Conservation (phyloP, 2,888 invertebrate species). For the Agrotis exclamationis region DNA sequence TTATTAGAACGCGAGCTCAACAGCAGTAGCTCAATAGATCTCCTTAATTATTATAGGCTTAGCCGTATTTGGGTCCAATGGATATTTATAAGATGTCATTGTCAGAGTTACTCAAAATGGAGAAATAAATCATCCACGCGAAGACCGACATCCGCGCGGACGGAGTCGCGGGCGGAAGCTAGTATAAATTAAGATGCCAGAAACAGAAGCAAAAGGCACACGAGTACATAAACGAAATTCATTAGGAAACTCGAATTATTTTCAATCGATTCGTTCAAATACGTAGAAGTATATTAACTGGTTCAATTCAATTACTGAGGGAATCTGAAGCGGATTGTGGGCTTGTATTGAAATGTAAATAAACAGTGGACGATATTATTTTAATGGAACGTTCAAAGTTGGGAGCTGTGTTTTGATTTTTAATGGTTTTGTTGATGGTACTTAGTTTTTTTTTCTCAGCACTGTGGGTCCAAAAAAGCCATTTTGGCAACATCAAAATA, state of each 20-base stretch:
- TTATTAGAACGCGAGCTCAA: too few relatives aligned
- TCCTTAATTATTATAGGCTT: too few relatives aligned
- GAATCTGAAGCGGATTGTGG: slow-evolving; percentile 30
- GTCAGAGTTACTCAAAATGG: too few relatives aligned
- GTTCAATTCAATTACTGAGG: slow-evolving; percentile 49
- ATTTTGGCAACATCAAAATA: too few relatives aligned
- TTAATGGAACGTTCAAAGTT: slow-evolving; percentile 6
- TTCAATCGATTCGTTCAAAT: slow-evolving; percentile 45
- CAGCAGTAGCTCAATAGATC: too few relatives aligned
- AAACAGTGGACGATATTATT: slow-evolving; percentile 24
- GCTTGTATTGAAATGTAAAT: slow-evolving; percentile 41
- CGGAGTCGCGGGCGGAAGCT: too few relatives aligned
- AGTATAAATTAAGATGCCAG: background rate
- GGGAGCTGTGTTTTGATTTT: slow-evolving; percentile 1
- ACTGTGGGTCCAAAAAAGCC: too few relatives aligned
- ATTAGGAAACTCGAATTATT: slow-evolving; percentile 30
- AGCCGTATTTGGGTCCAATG: too few relatives aligned
- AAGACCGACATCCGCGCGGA: too few relatives aligned
- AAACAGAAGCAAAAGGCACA: background rate
- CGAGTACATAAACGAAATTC: slow-evolving; percentile 27
- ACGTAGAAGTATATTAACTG: slow-evolving; percentile 50
- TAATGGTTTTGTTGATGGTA: background rate
- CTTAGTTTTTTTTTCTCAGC: background rate
- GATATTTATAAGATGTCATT: too few relatives aligned
- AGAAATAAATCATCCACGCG: too few relatives aligned